Evolutionary conservation across 2,797 vertebrate genomes (phyloP).

Genomic region (Diceros bicornis): DNA sequence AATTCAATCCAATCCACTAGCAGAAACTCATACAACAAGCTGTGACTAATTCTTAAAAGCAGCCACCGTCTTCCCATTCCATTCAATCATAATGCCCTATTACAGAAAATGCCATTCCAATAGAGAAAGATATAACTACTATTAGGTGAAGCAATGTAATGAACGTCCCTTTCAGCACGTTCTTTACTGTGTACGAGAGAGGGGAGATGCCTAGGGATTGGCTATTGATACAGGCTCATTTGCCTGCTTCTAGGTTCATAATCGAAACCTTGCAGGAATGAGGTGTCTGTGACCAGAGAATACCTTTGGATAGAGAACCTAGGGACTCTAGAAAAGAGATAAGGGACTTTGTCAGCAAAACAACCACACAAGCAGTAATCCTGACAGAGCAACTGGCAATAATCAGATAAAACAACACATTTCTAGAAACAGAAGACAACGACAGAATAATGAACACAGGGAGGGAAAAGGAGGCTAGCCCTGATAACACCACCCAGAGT

Average conservation of each 20-base stretch:
- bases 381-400: constrained; percentile 37
- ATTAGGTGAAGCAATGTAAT: background rate
- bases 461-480: background rate
- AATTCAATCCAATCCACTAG: background rate
- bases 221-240: background rate
- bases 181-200: background rate
- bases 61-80: background rate
- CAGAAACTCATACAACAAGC: background rate
- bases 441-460: constrained; percentile 40
- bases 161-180: background rate
- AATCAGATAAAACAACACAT: constrained; percentile 54
- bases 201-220: background rate
- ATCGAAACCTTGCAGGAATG: background rate
- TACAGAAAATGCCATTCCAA: background rate
- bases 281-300: background rate
- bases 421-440: constrained; percentile 58
- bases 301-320: background rate
- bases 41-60: background rate
- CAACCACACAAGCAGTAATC: background rate
- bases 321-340: background rate
- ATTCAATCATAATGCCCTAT: background rate
- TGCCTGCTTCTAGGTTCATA: background rate
- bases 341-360: background rate
- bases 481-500: background rate
- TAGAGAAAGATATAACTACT: background rate